Percentiles rank a stretch among this genome's conserved stretches.
These are phyloP conservation scores for Pandemis cinnamomeana DNA, from an alignment of 2,888 invertebrate genomes.

Conservation along the genomic window DNA sequence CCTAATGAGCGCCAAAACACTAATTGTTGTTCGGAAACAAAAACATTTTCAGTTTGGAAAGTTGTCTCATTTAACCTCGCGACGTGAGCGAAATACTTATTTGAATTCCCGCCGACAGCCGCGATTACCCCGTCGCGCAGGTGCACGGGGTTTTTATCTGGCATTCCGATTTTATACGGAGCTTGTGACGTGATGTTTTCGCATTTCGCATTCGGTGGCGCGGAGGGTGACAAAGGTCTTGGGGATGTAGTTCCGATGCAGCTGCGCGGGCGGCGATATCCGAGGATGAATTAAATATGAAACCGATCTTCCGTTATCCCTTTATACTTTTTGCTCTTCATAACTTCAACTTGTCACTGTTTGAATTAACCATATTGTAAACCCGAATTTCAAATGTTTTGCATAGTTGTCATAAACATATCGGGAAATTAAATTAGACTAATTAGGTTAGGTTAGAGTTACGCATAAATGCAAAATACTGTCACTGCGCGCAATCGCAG, in stretches of 20 bases:
- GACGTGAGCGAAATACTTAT: slow-evolving; percentile 35
- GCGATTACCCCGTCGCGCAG: slow-evolving; percentile 31
- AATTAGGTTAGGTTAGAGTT: no score
- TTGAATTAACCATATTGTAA: no score
- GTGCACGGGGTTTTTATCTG: slow-evolving; percentile 32
- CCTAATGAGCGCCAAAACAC: slow-evolving; percentile 5
- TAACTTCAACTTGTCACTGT: no score
- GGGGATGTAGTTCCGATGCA: slow-evolving; percentile 29
- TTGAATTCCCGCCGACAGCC: slow-evolving; percentile 27
- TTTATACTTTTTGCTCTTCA: no score
- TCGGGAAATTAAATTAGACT: no score
- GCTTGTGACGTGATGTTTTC: slow-evolving; percentile 26
- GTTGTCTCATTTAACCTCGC: slow-evolving; percentile 26
- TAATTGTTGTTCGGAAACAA: slow-evolving; percentile 28
- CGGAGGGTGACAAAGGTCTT: slow-evolving; percentile 6
- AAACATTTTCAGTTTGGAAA: slow-evolving; percentile 20
- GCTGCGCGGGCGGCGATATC: slow-evolving; percentile 11
- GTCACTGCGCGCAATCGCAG: no score
- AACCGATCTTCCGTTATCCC: not conserved
- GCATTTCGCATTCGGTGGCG: not conserved
- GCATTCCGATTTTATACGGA: slow-evolving; percentile 22
- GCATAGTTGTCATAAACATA: no score
- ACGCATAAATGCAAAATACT: no score
- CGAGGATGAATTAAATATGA: slow-evolving; percentile 8
- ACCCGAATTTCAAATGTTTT: no score